Percentiles rank a stretch among this genome's conserved stretches.
phyloP scores from a whole-genome alignment of 2,797 vertebrate genomes.

The Cygnus olor region DNA sequence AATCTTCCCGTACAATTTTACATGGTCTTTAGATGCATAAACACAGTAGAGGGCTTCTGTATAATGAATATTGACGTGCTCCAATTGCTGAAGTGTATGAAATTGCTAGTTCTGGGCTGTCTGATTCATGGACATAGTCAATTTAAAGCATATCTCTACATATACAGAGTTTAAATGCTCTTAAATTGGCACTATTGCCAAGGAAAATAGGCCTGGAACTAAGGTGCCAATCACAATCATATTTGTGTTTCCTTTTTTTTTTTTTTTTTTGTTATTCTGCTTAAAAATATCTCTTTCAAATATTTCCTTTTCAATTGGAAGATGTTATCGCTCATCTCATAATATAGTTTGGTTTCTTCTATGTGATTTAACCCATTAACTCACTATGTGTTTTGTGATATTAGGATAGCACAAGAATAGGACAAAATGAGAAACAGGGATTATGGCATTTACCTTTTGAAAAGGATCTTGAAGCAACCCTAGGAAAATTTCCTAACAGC shows the following conservation, averaged over 20 bases:
- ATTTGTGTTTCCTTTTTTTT: background rate
- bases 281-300: background rate
- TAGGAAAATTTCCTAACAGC: fast-evolving
- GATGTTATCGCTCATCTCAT: background rate
- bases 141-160: background rate
- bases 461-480: background rate
- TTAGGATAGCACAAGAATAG: background rate
- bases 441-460: background rate
- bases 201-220: background rate
- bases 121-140: background rate
- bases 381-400: background rate
- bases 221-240: background rate
- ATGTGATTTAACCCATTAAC: background rate
- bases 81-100: background rate
- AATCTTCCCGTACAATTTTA: background rate
- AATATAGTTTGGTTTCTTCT: background rate
- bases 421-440: background rate
- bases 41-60: background rate
- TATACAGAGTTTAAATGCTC: background rate
- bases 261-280: background rate
- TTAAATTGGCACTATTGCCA: background rate
- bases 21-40: background rate
- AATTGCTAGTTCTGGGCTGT: background rate
- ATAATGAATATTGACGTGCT: background rate
- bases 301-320: background rate